Base-by-base conservation (phyloP, 2,113 vertebrate species). In the Sebastes schlegelii region DNA sequence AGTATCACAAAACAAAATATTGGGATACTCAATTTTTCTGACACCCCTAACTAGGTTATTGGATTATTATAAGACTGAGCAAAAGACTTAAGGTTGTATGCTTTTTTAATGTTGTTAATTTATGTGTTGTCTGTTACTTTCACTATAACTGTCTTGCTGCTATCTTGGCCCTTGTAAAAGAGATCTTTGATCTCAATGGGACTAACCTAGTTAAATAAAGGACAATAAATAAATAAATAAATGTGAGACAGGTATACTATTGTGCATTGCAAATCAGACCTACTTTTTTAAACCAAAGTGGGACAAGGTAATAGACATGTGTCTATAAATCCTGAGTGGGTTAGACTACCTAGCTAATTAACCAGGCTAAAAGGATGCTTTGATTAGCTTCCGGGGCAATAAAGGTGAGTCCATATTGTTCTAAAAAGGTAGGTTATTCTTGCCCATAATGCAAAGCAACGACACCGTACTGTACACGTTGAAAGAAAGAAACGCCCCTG, bases 401-500 rank as follows among this genome's bases (percentile, higher is more conserved):
- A 63, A 57, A 69, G 42, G 63, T 67, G 55, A 79, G 45, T 74
- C 49, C 11, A 69, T 67, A 9, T 46, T 64, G 12, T 75, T 45
- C 26, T 55, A 13, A 74, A 26, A 78, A 76, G 23, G 48, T 49
- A 13, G 55, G 74, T 10, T 80, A 58, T 55, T 52, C 14, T 21
- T 45, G 54, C 74, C 74, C 34, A 49, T 8, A 26, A 26, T 21
- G 40, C 66, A 60, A 54, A 57, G 21, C 58, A 64, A 51, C 13
- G n/a, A 42, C 21, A 65, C 9, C 23, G 8, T 7, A 46, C 9
- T 51, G 26, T 55, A 17, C 46, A 46, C 49, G 61, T 69, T 40
- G 17, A 51, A 82, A 78, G 17, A 51, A 82, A 78, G 40, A 74
- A 77, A 81, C 43, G 45, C 68, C n/a, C 62, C 60, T 61, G 57